These are phyloP conservation scores for Arbacia lixula DNA, from an alignment of 53 echinoderm and acorn worm species.

Conservation along the genomic window DNA sequence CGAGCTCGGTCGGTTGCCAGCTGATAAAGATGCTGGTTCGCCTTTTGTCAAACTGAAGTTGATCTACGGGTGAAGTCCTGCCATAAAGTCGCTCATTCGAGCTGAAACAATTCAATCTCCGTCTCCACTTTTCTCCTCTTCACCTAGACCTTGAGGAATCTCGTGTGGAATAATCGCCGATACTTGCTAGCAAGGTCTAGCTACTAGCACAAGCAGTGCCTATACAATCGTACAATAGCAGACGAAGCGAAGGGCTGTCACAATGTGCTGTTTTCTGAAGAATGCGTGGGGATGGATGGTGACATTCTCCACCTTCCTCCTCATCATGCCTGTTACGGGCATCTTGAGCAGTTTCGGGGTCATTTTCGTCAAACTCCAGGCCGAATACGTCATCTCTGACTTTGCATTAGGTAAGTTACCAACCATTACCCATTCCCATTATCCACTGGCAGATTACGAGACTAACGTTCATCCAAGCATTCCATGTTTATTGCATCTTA, in stretches of 20 bases:
- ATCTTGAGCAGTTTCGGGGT: constrained; percentile 91
- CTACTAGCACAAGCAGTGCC: too few relatives aligned
- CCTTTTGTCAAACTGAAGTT: background rate
- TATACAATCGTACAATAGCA: background rate
- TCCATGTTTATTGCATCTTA: background rate
- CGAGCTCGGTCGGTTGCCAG: too few relatives aligned
- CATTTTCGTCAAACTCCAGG: constrained; percentile 87
- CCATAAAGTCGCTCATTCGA: background rate
- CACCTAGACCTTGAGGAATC: background rate
- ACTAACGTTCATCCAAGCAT: background rate
- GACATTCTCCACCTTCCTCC: constrained; percentile 84
- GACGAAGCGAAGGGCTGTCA: background rate
- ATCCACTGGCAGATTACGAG: background rate
- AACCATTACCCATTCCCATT: background rate
- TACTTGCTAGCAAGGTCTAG: background rate
- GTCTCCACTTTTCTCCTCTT: background rate
- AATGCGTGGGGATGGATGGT: constrained; percentile 96
- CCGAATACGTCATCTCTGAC: constrained; percentile 84
- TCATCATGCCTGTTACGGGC: constrained; percentile 89
- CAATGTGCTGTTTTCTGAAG: constrained; percentile 65
- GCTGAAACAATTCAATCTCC: background rate
- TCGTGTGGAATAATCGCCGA: constrained; percentile 19
- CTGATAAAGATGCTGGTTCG: too few relatives aligned
- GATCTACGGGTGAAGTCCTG: background rate
- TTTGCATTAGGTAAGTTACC: constrained; percentile 78